Evolutionary conservation across 2,888 invertebrate species (phyloP).

Genomic region (Patella caerulea): DNA sequence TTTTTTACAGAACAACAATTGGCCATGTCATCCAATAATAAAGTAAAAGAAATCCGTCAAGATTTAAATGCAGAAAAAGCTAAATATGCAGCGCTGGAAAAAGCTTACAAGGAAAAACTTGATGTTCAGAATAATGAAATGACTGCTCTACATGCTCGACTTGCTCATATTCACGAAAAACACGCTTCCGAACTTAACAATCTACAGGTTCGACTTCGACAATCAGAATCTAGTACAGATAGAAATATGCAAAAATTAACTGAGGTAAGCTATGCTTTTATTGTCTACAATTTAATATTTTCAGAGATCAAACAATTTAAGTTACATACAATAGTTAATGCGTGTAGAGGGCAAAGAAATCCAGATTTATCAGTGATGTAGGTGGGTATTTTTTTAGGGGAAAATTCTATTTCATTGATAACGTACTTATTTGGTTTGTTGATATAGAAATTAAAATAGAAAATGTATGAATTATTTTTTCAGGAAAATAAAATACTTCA

Average conservation of each 20-base stretch:
- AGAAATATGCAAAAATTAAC: slow-evolving; percentile 42
- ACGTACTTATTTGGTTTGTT: too few relatives aligned
- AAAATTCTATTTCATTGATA: too few relatives aligned
- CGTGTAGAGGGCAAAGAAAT: too few relatives aligned
- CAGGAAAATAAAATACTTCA: slow-evolving; percentile 65
- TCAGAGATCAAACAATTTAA: too few relatives aligned
- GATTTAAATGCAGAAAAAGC: slow-evolving; percentile 81
- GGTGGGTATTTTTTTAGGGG: too few relatives aligned
- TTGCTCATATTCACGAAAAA: slow-evolving; percentile 77
- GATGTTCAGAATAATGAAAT: slow-evolving; percentile 76
- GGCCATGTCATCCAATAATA: slow-evolving; percentile 82
- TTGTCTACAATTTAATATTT: too few relatives aligned
- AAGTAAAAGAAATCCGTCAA: slow-evolving; percentile 83
- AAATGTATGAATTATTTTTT: slow-evolving; percentile 8
- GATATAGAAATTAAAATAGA: too few relatives aligned
- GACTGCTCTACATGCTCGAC: slow-evolving; percentile 76
- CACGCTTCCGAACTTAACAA: slow-evolving; percentile 77
- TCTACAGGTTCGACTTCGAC: slow-evolving; percentile 70
- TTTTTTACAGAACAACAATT: slow-evolving; percentile 62
- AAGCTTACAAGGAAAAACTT: slow-evolving; percentile 77
- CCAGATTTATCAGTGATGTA: too few relatives aligned
- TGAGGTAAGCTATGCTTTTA: slow-evolving; percentile 34
- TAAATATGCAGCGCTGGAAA: slow-evolving; percentile 74
- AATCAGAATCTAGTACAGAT: slow-evolving; percentile 46
- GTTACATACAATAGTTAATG: too few relatives aligned